Base-by-base conservation (phyloP, 1,140 invertebrate genomes). In the Euwallacea similis region DNA sequence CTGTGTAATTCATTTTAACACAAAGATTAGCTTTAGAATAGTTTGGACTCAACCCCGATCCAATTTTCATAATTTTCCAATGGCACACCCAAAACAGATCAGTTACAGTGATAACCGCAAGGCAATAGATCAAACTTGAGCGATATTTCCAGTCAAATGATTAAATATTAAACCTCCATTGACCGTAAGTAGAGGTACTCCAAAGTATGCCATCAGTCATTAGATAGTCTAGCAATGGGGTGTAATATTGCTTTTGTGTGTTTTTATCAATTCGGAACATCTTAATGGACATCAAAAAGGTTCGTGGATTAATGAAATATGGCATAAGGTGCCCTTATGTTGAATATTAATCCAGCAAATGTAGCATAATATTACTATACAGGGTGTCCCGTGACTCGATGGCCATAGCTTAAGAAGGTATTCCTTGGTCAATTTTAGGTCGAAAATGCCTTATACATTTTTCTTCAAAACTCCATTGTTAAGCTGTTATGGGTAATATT, bases 161-260 rank as follows among this genome's bases (percentile, higher is more conserved):
- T 64, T 64, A 64, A 64, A 64, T 64, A 64, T 64, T 64, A 64
- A 50, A 64, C 41, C 33, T 42, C 61, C 33, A 64, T 64, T 64
- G 46, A 47, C n/a, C 15, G 13, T 42, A 50, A 42, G 21, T 47
- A 44, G 61, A 42, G 42, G 8, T n/a, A 64, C 61, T 64, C 61
- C 43, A 64, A 64, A 33, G 61, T 64, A 64, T 64, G 61, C 50
- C 61, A 64, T 64, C 61, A 61, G 9, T 43, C 59, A 61, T 61
- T 42, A 61, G 8, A 11, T 61, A 61, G 41, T 61, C 59, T 7
- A n/a, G 21, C 21, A 33, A 33, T 4, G 21, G 21, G 21, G 11
- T n/a, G 61, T 50, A 10, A 16, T 46, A n/a, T 64, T 53, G 44
- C 11, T 64, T 8, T 42, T 61, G 11, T 61, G 9, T 11, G 59